A percentile compares a stretch with the other conserved stretches of the same genome.
phyloP scores from a whole-genome alignment of 1,140 invertebrate genomes.

The Hormaphis cornu region DNA sequence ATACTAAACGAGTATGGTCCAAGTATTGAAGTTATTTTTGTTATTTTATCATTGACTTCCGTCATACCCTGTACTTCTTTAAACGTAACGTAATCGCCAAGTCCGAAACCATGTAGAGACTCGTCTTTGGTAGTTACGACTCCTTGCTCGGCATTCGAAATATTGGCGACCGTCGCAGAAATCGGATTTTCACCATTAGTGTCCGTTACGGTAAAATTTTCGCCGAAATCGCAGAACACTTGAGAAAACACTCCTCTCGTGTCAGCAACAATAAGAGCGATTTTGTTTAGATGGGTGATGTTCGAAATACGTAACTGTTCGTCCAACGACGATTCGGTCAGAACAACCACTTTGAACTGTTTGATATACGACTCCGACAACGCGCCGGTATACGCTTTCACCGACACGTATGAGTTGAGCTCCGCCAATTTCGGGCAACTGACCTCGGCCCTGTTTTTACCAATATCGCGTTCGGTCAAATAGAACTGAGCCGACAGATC shows the following conservation, averaged over 20 bases:
- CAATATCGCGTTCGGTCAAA: slow-evolving; percentile 67
- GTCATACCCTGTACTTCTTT: slow-evolving; percentile 84
- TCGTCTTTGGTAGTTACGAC: slow-evolving; percentile 87
- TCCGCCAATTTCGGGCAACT: slow-evolving; percentile 73
- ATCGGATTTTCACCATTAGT: slow-evolving; percentile 81
- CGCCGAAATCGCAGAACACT: slow-evolving; percentile 94
- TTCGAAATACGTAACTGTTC: slow-evolving; percentile 73
- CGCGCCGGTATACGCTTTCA: slow-evolving; percentile 57
- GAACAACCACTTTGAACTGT: slow-evolving; percentile 79
- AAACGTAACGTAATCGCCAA: slow-evolving; percentile 93
- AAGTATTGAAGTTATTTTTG: slow-evolving; percentile 79
- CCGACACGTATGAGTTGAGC: slow-evolving; percentile 88
- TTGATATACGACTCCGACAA: slow-evolving; percentile 72
- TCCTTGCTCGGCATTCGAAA: slow-evolving; percentile 69
- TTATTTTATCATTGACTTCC: slow-evolving; percentile 82
- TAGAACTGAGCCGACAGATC: slow-evolving; percentile 85
- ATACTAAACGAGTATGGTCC: slow-evolving; percentile 97
- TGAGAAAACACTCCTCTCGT: slow-evolving; percentile 86
- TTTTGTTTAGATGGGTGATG: slow-evolving; percentile 69
- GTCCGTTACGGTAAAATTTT: slow-evolving; percentile 76
- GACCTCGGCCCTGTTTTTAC: slow-evolving; percentile 79
- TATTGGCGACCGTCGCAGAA: slow-evolving; percentile 75
- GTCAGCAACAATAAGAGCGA: slow-evolving; percentile 81
- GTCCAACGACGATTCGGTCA: slow-evolving; percentile 65
- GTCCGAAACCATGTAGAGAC: slow-evolving; percentile 78